A percentile compares a stretch with the other conserved stretches of the same genome.
Evolutionary conservation across 2,113 vertebrate genomes (phyloP).

Genomic region (Oenanthe oenanthe): DNA sequence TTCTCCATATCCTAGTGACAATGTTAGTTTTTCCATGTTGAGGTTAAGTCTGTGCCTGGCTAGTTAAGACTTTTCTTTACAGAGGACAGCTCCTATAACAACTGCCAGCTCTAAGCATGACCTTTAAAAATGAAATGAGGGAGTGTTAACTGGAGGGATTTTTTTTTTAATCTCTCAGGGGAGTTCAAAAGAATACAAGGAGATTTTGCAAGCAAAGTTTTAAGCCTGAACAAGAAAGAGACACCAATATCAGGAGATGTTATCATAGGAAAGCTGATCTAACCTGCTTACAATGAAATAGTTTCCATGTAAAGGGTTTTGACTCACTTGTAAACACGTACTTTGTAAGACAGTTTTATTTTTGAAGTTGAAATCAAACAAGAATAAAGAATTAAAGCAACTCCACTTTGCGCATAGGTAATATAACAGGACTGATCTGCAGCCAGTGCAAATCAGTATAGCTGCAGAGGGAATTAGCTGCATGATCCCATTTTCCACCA

Average conservation of each 20-base stretch:
- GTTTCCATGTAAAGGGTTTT: not conserved
- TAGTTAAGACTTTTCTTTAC: conserved; percentile 76
- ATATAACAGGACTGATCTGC: not conserved
- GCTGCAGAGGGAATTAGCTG: not conserved
- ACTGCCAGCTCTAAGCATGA: conserved; percentile 67
- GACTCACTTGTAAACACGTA: not conserved
- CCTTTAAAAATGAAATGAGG: conserved; percentile 68
- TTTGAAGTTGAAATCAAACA: not conserved
- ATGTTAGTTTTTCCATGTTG: conserved; percentile 80
- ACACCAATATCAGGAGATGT: conserved; percentile 21
- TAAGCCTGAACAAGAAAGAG: conserved; percentile 45
- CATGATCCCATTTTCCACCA: not conserved
- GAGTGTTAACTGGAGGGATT: conserved; percentile 52
- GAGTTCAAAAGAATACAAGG: conserved; percentile 52
- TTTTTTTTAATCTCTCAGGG: conserved; percentile 22
- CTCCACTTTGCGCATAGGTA: not conserved
- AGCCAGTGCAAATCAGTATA: not conserved
- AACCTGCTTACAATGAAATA: conserved; percentile 20
- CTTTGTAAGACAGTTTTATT: not conserved
- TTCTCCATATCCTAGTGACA: conserved; percentile 84
- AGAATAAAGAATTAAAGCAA: not conserved
- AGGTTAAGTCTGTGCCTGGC: conserved; percentile 74
- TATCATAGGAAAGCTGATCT: not conserved
- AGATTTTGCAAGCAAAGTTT: conserved; percentile 37
- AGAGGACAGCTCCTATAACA: conserved; percentile 71